Base-by-base conservation (phyloP, 2,797 vertebrate genomes). In the Octomys mimax region DNA sequence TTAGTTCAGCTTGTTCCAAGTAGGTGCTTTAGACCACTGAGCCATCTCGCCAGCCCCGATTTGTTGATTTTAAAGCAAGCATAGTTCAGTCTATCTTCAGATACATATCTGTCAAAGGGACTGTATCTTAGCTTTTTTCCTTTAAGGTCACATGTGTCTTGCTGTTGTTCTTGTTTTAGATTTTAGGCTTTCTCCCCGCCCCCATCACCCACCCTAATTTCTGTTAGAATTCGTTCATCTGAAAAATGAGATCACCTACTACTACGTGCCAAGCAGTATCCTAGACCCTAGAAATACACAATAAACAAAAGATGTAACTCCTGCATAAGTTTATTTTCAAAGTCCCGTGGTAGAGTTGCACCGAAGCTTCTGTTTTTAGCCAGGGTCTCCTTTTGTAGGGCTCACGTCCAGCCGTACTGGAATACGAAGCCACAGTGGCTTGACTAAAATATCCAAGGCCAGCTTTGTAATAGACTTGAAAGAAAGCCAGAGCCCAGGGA, bases 31-130 rank as follows among this genome's bases (percentile, higher is more conserved):
- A n/a, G n/a, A n/a, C n/a, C n/a, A n/a, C n/a, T n/a, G n/a, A n/a
- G n/a, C n/a, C n/a, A n/a, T n/a, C n/a, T n/a, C n/a, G n/a, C n/a
- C n/a, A n/a, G n/a, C n/a, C n/a, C n/a, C n/a, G n/a, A n/a, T n/a
- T n/a, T n/a, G n/a, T n/a, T n/a, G n/a, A 89, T 95, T 95, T 79
- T 94, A 87, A 84, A 96, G 81, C 78, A 86, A 87, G 46, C 86
- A 46, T 86, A 82, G 85, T 94, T 95, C 73, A 36, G 70, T 79
- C 94, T 88, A 62, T 94, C 81, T 71, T 49, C 70, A 91, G 26
- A 28, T 24, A 39, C 7, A 1, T 12, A 19, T 61, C 42, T 5
- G 31, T 64, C 75, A 62, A 39, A 93, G 36, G 64, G 83, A 52
- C 84, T 42, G 2, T n/a, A 54, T 66, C 52, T 81, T 84, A 26